Base-by-base conservation (phyloP, 2,113 vertebrate genomes). In the Plecotus auritus region DNA sequence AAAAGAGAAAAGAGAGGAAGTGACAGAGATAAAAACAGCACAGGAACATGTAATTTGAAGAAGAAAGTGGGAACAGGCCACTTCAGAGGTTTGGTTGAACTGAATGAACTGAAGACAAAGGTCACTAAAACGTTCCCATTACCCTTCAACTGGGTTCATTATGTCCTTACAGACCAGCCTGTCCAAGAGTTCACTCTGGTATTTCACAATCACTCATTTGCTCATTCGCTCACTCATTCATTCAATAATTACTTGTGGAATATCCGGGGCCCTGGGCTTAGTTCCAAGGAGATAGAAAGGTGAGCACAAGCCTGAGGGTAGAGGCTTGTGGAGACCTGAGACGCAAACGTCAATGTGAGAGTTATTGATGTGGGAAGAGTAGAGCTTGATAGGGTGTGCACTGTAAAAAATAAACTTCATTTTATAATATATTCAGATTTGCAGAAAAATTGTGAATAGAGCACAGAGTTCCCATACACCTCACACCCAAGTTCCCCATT, bases 41-140 rank as follows among this genome's bases (percentile, higher is more conserved):
- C 11, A 49, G 66, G 66, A 96, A 93, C 93, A 56, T 96, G 51
- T 94, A 93, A 97, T 97, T 97, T 97, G 86, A 91, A 96, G 93
- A 95, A 83, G 56, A 91, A 92, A 95, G 70, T 35, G 26, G 69
- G 42, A 77, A 66, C 69, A 88, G 7, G 42, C 72, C 91, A 93
- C 91, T 95, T 97, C 45, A 89, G 93, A 96, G 88, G 95, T 85
- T 86, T 82, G 49, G 23, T 73, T 82, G 90, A 96, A 97, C 93
- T 22, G 69, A 82, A 66, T 91, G 95, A 96, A 90, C 95, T 81
- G 37, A 88, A 97, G 81, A 81, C 77, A 77, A 87, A 69, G 28
- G 40, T 42, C 92, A 86, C 30, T n/a, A 73, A 95, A 85, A 73
- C 2, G 9, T 80, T 90, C 54, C 76, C 23, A n/a, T 90, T 82